Percentiles rank a stretch among this genome's conserved stretches.
phyloP scores from a whole-genome alignment of 2,113 vertebrate genomes.

The Varanus salvator region DNA sequence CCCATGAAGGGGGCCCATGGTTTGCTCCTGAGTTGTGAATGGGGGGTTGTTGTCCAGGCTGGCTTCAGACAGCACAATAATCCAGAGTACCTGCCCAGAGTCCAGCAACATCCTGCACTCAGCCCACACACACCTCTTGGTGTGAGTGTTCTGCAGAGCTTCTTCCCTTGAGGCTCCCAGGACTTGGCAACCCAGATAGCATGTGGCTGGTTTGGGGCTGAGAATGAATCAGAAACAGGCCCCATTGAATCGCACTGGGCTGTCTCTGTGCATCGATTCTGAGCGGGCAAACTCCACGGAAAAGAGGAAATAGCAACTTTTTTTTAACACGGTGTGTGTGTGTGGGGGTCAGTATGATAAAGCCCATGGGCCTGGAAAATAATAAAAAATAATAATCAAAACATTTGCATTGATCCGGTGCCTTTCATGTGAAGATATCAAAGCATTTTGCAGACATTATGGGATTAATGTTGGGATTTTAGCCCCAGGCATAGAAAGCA shows the following conservation, averaged over 20 bases:
- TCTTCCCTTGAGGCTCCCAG: no score
- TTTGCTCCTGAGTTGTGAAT: no score
- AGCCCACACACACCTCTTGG: no score
- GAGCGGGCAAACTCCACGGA: neutral
- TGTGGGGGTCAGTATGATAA: neutral
- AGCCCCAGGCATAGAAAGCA: slow-evolving; percentile 5
- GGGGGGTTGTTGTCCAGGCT: no score
- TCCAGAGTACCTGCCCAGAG: no score
- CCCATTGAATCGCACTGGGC: neutral
- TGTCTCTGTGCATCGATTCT: neutral
- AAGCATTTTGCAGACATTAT: slow-evolving; percentile 32
- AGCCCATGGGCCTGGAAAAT: neutral
- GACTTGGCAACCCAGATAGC: no score
- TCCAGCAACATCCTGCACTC: no score
- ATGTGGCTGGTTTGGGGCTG: no score
- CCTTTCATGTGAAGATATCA: slow-evolving; percentile 31
- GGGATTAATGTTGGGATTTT: slow-evolving; percentile 18
- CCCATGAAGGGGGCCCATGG: no score
- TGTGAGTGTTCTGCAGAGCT: no score
- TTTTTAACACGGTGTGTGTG: neutral
- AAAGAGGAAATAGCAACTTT: neutral
- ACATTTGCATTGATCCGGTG: slow-evolving; percentile 17
- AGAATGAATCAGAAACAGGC: neutral
- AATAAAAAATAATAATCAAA: slow-evolving; percentile 4
- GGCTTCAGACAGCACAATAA: no score